phyloP scores from a whole-genome alignment of 2,113 vertebrate genomes.

The Oreochromis spilurus region DNA sequence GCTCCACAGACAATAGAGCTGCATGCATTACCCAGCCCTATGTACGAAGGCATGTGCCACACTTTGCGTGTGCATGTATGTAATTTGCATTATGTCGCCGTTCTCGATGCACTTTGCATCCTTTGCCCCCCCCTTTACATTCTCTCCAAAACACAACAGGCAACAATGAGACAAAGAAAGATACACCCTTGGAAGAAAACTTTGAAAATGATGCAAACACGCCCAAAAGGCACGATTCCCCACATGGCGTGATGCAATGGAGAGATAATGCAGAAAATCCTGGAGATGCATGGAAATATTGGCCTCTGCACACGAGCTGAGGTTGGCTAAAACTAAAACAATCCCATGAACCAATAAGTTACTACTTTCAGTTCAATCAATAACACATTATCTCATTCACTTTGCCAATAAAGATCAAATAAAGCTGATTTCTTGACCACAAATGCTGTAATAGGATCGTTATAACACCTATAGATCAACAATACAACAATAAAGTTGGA shows the following conservation, averaged over 20 bases:
- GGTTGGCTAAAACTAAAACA: not conserved
- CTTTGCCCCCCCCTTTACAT: not conserved
- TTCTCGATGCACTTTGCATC: not conserved
- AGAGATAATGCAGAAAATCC: not conserved
- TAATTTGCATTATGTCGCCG: not conserved
- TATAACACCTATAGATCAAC: not conserved
- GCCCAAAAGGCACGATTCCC: not conserved
- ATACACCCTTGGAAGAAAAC: not conserved
- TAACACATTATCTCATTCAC: not conserved
- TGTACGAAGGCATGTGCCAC: slow-evolving; percentile 32
- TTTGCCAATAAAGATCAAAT: not conserved
- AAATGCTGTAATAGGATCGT: not conserved
- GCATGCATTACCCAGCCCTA: slow-evolving; percentile 5
- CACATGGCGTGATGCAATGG: not conserved
- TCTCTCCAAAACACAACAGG: not conserved
- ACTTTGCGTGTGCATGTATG: not conserved
- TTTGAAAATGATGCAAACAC: not conserved
- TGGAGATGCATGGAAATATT: not conserved
- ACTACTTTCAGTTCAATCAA: not conserved
- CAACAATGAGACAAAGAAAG: not conserved
- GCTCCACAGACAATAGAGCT: slow-evolving; percentile 43
- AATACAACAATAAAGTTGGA: not conserved
- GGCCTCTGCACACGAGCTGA: not conserved
- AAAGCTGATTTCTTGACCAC: not conserved
- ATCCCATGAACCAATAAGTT: not conserved